Evolutionary conservation across 2,888 invertebrate species (phyloP).

Genomic region (Caenorhabditis uteleia): DNA sequence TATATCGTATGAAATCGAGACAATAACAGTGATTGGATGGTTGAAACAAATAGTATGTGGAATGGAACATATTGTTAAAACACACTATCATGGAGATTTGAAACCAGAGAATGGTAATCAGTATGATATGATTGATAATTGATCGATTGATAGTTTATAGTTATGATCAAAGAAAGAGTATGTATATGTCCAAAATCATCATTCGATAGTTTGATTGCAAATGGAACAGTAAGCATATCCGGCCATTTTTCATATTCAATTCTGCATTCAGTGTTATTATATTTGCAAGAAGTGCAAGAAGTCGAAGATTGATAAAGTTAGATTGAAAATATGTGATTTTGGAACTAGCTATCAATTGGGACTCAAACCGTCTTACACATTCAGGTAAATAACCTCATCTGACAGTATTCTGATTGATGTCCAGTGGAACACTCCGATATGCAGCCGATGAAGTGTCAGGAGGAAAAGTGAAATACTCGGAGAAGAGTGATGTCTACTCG

Average conservation of each 20-base stretch:
- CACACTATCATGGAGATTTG: slow-evolving; percentile 26
- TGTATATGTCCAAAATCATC: slow-evolving; percentile 15
- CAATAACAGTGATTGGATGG: slow-evolving; percentile 24
- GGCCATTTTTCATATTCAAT: too few relatives aligned
- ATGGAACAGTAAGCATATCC: too few relatives aligned
- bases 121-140: background rate
- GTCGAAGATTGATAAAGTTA: slow-evolving; percentile 16
- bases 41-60: slow-evolving; percentile 13
- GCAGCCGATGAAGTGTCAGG: slow-evolving; percentile 11
- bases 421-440: slow-evolving; percentile 10
- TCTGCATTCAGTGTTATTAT: background rate
- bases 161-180: slow-evolving; percentile 19
- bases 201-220: background rate
- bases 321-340: slow-evolving; percentile 27
- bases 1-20: slow-evolving; percentile 4
- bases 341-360: slow-evolving; percentile 10
- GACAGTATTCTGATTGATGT: background rate
- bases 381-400: background rate
- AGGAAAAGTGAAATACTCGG: slow-evolving; percentile 12
- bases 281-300: slow-evolving; percentile 8
- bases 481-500: slow-evolving; percentile 30
- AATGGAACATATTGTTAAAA: slow-evolving; percentile 9
- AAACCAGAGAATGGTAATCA: slow-evolving; percentile 15
- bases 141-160: background rate
- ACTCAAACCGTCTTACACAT: too few relatives aligned